A percentile compares a stretch with the other conserved stretches of the same genome.
phyloP scores from a whole-genome alignment of 1,140 invertebrate genomes.

The Drosophila setifemur region DNA sequence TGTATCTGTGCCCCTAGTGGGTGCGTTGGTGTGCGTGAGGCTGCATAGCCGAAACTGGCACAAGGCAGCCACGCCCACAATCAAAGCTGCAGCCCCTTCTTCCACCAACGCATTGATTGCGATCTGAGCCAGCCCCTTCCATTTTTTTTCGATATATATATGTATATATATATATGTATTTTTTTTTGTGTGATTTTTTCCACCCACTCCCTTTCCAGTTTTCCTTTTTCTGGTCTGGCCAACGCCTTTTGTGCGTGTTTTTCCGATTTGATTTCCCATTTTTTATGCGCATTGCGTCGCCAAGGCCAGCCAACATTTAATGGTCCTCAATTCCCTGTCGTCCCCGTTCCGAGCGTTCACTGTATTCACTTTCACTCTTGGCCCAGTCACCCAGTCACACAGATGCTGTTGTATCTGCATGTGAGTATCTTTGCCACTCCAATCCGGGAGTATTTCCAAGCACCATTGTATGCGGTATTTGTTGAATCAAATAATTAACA shows the following conservation, averaged over 20 bases:
- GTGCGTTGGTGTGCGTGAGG: conserved; percentile 22
- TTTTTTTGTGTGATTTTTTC: neutral
- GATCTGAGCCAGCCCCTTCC: conserved; percentile 32
- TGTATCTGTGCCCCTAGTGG: neutral
- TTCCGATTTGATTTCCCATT: conserved; percentile 66
- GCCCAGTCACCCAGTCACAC: too few species aligned
- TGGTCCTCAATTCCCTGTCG: neutral
- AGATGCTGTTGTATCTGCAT: too few species aligned
- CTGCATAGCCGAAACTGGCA: conserved; percentile 63
- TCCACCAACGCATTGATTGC: conserved; percentile 31
- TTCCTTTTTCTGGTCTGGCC: conserved; percentile 7
- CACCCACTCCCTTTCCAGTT: neutral
- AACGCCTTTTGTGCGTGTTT: conserved; percentile 61
- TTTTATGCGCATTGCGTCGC: conserved; percentile 60
- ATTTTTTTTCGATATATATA: neutral
- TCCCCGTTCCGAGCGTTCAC: neutral
- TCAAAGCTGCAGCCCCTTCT: conserved; percentile 3
- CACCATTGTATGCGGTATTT: conserved; percentile 2
- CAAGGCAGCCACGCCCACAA: conserved; percentile 67
- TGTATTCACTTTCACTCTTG: conserved; percentile 23
- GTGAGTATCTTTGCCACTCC: conserved; percentile 1
- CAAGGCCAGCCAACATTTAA: conserved; percentile 51
- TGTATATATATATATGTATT: neutral
- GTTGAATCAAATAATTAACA: conserved; percentile 3
- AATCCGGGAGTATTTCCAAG: conserved; percentile 24